These are phyloP conservation scores for Leptoteleia sp. DNA, from an alignment of 1,140 invertebrate genomes.

Conservation along the genomic window DNA sequence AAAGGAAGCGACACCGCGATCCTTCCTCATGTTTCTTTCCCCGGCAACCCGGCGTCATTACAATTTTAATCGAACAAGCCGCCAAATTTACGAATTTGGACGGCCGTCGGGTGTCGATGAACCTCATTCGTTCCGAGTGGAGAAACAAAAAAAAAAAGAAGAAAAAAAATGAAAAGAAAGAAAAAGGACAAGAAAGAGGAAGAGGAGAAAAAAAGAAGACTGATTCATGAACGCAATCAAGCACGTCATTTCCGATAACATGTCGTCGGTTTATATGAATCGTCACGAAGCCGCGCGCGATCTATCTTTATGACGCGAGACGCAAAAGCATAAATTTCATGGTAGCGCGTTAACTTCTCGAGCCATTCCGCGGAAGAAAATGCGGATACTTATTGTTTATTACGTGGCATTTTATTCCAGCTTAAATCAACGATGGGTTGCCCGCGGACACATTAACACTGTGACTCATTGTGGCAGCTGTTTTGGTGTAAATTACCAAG, in stretches of 20 bases:
- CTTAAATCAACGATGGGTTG: conserved; percentile 51
- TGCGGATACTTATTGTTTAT: conserved; percentile 44
- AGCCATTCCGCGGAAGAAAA: conserved; percentile 25
- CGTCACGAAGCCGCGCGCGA: conserved; percentile 25
- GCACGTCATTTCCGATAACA: conserved; percentile 52
- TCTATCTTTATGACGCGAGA: conserved; percentile 53
- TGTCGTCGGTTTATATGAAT: conserved; percentile 46
- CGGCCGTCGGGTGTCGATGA: conserved; percentile 48
- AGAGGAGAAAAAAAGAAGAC: conserved; percentile 16
- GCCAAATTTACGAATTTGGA: conserved; percentile 50
- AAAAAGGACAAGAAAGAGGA: no score
- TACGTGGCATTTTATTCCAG: conserved; percentile 40
- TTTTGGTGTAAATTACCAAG: no score
- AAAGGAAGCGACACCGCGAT: conserved; percentile 62
- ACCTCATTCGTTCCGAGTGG: conserved; percentile 26
- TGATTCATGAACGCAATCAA: conserved; percentile 51
- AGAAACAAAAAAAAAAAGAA: no score
- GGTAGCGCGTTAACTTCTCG: conserved; percentile 29
- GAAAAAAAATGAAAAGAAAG: no score
- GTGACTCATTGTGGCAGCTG: no score
- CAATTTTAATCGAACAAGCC: conserved; percentile 57
- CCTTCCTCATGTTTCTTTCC: conserved; percentile 61
- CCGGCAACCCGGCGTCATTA: conserved; percentile 50
- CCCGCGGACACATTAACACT: no score
- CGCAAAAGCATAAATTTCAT: conserved; percentile 38